phyloP scores from a whole-genome alignment of 2,888 invertebrate genomes.

The Mantis religiosa region DNA sequence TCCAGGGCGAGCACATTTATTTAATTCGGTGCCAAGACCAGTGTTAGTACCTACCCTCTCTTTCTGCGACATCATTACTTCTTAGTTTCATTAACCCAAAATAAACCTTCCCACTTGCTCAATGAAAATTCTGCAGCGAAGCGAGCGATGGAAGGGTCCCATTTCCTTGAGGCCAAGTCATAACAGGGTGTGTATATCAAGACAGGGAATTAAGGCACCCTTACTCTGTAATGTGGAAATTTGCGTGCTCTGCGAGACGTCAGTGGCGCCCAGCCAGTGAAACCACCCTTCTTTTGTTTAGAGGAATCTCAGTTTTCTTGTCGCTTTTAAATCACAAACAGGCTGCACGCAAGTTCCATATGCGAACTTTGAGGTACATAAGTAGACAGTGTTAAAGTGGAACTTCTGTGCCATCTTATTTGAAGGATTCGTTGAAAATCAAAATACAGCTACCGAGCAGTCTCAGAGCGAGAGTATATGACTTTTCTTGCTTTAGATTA shows the following conservation, averaged over 20 bases:
- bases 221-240: neutral
- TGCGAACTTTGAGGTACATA: no score
- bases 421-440: no score
- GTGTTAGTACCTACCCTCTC: neutral
- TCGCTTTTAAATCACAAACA: no score
- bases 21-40: neutral
- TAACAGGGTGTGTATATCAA: neutral
- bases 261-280: neutral
- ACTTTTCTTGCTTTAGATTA: no score
- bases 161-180: neutral
- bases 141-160: neutral
- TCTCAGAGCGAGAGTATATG: no score
- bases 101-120: neutral
- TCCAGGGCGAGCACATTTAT: neutral
- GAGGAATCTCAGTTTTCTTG: no score
- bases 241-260: neutral
- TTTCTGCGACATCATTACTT: neutral
- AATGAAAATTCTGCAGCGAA: neutral
- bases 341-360: no score
- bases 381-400: no score
- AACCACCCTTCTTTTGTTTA: no score
- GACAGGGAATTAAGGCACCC: neutral
- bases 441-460: no score
- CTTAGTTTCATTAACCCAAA: neutral
- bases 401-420: no score